Conservation (phyloP, 2,113 vertebrate genomes). For the Tupaia chinensis region DNA sequence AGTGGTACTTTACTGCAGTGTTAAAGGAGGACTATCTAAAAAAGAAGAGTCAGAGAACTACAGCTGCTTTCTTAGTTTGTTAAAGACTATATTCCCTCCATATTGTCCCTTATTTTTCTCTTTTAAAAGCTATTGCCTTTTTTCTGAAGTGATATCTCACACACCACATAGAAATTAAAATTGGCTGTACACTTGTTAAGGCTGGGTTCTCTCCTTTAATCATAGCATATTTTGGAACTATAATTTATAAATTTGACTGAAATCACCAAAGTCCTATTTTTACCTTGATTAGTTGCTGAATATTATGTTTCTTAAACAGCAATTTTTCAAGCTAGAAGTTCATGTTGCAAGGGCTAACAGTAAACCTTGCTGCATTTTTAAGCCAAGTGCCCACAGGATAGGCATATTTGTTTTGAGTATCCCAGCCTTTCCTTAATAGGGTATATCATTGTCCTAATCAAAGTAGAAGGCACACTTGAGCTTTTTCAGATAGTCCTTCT, state of each 20-base stretch:
- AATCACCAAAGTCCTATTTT: conserved; percentile 34
- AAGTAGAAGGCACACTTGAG: conserved; percentile 78
- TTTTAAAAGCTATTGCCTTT: conserved; percentile 14
- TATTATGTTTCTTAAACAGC: conserved; percentile 41
- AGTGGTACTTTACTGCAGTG: conserved; percentile 20
- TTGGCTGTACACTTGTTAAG: background rate
- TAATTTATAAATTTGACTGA: conserved; percentile 29
- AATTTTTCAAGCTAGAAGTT: conserved; percentile 31
- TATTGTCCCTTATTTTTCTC: conserved; percentile 12
- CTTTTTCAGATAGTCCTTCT: conserved; percentile 83
- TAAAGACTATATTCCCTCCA: conserved; percentile 36
- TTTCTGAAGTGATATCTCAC: background rate
- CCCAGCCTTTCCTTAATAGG: conserved; percentile 59
- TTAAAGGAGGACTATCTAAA: conserved; percentile 69
- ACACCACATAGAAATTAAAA: conserved; percentile 31
- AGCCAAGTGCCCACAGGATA: conserved; percentile 17
- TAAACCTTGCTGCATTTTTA: conserved; percentile 41
- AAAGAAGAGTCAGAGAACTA: background rate
- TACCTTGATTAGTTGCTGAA: conserved; percentile 14
- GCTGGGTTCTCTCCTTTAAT: conserved; percentile 26
- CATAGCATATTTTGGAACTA: conserved; percentile 39
- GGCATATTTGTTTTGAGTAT: background rate
- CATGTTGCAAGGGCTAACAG: background rate
- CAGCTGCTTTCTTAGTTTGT: conserved; percentile 1
- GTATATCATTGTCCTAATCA: conserved; percentile 74